Conservation (phyloP, 2,113 vertebrate genomes). For the Cyprinodon brontotheroides region DNA sequence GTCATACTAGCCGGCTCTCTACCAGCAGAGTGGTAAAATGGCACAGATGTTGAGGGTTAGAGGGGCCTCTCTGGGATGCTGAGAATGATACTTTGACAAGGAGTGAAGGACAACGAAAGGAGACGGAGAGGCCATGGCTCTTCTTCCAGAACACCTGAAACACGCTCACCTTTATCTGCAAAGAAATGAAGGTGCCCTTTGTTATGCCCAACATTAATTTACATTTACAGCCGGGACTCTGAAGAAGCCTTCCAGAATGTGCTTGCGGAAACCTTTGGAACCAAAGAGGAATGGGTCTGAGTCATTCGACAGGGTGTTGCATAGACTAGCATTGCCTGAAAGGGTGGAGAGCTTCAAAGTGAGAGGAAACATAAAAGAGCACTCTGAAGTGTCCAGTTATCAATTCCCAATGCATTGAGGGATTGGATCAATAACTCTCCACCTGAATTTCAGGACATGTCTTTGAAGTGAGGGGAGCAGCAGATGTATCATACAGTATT, state of each 20-base stretch:
- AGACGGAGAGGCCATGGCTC: slow-evolving; percentile 37
- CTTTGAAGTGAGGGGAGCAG: slow-evolving; percentile 70
- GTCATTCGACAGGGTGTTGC: slow-evolving; percentile 58
- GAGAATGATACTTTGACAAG: slow-evolving; percentile 65
- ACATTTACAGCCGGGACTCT: slow-evolving; percentile 27
- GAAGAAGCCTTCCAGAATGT: background rate
- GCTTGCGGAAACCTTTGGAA: slow-evolving; percentile 26
- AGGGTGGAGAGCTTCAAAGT: slow-evolving; percentile 69
- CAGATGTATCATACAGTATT: slow-evolving; percentile 33
- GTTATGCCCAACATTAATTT: slow-evolving; percentile 32
- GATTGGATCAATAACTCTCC: slow-evolving; percentile 74
- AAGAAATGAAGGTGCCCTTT: slow-evolving; percentile 47
- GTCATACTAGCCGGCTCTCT: slow-evolving; percentile 48
- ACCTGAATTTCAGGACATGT: slow-evolving; percentile 68
- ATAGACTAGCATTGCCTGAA: slow-evolving; percentile 49
- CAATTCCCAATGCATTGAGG: slow-evolving; percentile 73
- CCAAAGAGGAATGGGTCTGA: slow-evolving; percentile 37
- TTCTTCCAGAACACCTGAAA: slow-evolving; percentile 61
- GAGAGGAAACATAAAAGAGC: slow-evolving; percentile 72
- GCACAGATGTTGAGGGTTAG: slow-evolving; percentile 76
- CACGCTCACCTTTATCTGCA: slow-evolving; percentile 48
- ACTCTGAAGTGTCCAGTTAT: slow-evolving; percentile 74
- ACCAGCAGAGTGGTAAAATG: slow-evolving; percentile 62
- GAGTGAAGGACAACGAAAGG: slow-evolving; percentile 54
- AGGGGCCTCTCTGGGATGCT: slow-evolving; percentile 64